These are phyloP conservation scores for Oncopodura yosiiana DNA, from an alignment of 1,140 invertebrate genomes.

Conservation along the genomic window DNA sequence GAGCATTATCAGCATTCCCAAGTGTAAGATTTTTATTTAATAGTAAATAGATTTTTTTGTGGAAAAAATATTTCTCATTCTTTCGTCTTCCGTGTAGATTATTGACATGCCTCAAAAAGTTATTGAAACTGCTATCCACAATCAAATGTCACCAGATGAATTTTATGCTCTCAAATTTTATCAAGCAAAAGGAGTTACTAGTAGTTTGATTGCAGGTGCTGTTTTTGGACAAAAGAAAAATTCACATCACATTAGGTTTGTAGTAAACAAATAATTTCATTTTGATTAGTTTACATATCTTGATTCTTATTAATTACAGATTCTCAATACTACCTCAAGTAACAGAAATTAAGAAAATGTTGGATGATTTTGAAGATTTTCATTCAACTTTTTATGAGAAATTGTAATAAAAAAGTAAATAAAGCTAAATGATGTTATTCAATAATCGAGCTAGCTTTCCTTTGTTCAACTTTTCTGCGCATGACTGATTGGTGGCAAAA, in stretches of 20 bases:
- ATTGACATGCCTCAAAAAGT: conserved; percentile 5
- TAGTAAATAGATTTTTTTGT: background rate
- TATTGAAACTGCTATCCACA: background rate
- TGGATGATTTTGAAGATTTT: background rate
- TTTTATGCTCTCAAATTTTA: conserved; percentile 14
- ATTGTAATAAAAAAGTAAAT: no score
- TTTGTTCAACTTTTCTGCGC: no score
- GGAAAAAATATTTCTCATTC: background rate
- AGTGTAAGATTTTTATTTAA: background rate
- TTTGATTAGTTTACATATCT: background rate
- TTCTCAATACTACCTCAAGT: background rate
- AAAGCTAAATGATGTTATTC: no score
- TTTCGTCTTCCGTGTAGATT: background rate
- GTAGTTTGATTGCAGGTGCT: conserved; percentile 1
- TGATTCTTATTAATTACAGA: background rate
- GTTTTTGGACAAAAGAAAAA: background rate
- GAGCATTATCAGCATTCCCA: conserved; percentile 15
- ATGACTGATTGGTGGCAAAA: no score
- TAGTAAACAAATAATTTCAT: background rate
- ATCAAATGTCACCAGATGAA: conserved; percentile 9
- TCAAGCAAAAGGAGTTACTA: conserved; percentile 7
- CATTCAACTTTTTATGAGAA: background rate
- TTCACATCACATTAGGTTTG: conserved; percentile 6
- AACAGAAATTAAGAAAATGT: background rate
- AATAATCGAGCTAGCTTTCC: no score